A percentile compares a stretch with the other conserved stretches of the same genome.
Conservation (phyloP, 2,113 vertebrate species). For the Oncorhynchus clarkii region DNA sequence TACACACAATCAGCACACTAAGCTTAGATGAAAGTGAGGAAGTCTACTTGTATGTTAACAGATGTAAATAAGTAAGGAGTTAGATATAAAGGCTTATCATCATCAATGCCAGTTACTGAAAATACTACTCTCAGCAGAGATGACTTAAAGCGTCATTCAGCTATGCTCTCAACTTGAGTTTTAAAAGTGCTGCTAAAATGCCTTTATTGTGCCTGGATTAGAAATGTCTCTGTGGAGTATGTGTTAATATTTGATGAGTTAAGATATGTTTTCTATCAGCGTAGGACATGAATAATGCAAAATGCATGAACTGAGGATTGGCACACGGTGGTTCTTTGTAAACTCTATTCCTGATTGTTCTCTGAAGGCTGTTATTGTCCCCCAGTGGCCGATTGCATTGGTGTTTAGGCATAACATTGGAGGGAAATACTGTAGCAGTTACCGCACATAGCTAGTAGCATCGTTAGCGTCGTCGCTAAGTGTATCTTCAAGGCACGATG, state of each 20-base stretch:
- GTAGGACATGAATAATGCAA: slow-evolving; percentile 61
- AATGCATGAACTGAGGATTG: slow-evolving; percentile 39
- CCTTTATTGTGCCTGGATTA: slow-evolving; percentile 49
- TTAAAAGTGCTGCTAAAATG: slow-evolving; percentile 52
- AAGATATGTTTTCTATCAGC: slow-evolving; percentile 67
- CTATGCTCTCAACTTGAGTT: slow-evolving; percentile 29
- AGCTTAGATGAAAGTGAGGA: slow-evolving; percentile 18
- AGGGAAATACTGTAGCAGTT: too few species aligned
- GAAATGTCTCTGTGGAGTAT: slow-evolving; percentile 48
- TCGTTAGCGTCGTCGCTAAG: too few species aligned
- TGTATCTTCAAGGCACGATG: too few species aligned
- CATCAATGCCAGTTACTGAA: not conserved
- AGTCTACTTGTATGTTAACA: not conserved
- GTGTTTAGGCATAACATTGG: slow-evolving; percentile 10
- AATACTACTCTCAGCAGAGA: slow-evolving; percentile 4
- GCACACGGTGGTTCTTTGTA: slow-evolving; percentile 40
- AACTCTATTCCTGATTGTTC: slow-evolving; percentile 44
- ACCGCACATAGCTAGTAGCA: too few species aligned
- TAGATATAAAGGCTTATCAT: not conserved
- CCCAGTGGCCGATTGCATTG: slow-evolving; percentile 25
- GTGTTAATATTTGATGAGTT: slow-evolving; percentile 63
- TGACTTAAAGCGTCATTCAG: not conserved
- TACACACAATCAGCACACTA: too few species aligned
- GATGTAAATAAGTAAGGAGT: not conserved
- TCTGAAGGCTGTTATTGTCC: slow-evolving; percentile 42